A percentile compares a stretch with the other conserved stretches of the same genome.
Evolutionary conservation across 2,113 vertebrate genomes (phyloP).

Genomic region (Pseudorhombus dupliciocellatus): DNA sequence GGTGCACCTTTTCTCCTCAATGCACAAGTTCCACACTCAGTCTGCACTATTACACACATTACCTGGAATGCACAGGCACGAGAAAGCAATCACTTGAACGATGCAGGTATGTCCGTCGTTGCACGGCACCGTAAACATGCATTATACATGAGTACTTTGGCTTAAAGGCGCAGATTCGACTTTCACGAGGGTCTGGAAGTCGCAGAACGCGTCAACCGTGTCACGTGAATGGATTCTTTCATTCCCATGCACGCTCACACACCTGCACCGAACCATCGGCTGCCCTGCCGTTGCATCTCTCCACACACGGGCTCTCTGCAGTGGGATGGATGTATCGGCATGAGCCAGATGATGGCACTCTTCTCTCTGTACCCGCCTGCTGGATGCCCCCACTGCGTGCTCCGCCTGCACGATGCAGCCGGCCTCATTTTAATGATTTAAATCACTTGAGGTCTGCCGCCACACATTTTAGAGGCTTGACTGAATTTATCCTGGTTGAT

Average conservation of each 20-base stretch:
- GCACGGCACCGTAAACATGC: neutral
- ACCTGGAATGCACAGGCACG: neutral
- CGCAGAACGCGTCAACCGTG: neutral
- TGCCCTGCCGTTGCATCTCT: constrained; percentile 48
- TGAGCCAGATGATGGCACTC: constrained; percentile 79
- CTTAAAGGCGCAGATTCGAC: constrained; percentile 9
- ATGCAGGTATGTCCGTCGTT: neutral
- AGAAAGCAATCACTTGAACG: constrained; percentile 9
- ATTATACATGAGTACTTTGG: neutral
- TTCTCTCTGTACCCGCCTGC: constrained; percentile 73
- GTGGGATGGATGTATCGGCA: constrained; percentile 53
- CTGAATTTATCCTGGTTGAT: constrained; percentile 78
- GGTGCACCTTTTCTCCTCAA: constrained; percentile 15
- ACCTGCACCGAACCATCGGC: constrained; percentile 17
- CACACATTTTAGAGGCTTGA: constrained; percentile 74
- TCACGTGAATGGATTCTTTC: neutral
- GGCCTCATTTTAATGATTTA: constrained; percentile 79
- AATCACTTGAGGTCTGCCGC: constrained; percentile 72
- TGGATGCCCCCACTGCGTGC: constrained; percentile 48
- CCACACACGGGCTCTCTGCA: constrained; percentile 28
- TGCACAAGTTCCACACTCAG: constrained; percentile 26
- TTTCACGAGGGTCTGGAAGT: constrained; percentile 2
- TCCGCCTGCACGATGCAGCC: constrained; percentile 66
- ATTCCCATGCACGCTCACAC: constrained; percentile 13
- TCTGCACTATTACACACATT: constrained; percentile 33